Base-by-base conservation (phyloP, 1,140 invertebrate species). In the Doryteuthis pealeii region DNA sequence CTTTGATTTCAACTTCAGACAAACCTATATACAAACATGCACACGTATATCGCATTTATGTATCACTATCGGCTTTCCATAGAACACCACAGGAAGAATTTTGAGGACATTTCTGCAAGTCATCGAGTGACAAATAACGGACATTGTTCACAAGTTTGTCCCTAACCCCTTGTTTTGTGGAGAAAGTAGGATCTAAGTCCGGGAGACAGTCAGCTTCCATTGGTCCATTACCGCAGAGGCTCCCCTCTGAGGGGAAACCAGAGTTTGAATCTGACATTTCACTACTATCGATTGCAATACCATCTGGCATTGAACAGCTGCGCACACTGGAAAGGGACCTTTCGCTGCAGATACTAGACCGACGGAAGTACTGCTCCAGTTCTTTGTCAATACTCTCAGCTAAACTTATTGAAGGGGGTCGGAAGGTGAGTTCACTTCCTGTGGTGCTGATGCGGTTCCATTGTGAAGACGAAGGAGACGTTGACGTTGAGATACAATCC, bases 361-460 rank as follows among this genome's bases (percentile, higher is more conserved):
- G 68, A 18, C 73, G 73, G 49, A 80, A 80, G 2, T 69, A 77
- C 58, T 74, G 76, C 31, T 77, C 76, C 40, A 80, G 40, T 67
- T 80, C 79, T 12, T 74, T 75, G 31, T 75, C 77, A 26, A 80
- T 72, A 67, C 79, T 80, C 18, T 76, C 74, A 2, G 77, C 79
- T 18, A 80, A 68, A 72, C 77, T 78, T 43, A 80, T 14, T 8
- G 77, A 79, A 26, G 77, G 76, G 1, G 77, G 75, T 15, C 54
- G 54, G 18, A 70, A 76, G 71, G 78, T 78, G 49, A 76, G 67
- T 33, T 77, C 79, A 49, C 69, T 76, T 35, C 77, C 77, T 35
- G 74, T 66, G 43, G 72, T 35, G 58, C 76, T 78, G 65, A 69
- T 73, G 40, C 74, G 58, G 43, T 68, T 43, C n/a, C 62, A 62